Percentiles rank a stretch among this genome's conserved stretches.
phyloP scores from a whole-genome alignment of 2,113 vertebrate species.

The Elgaria multicarinata region DNA sequence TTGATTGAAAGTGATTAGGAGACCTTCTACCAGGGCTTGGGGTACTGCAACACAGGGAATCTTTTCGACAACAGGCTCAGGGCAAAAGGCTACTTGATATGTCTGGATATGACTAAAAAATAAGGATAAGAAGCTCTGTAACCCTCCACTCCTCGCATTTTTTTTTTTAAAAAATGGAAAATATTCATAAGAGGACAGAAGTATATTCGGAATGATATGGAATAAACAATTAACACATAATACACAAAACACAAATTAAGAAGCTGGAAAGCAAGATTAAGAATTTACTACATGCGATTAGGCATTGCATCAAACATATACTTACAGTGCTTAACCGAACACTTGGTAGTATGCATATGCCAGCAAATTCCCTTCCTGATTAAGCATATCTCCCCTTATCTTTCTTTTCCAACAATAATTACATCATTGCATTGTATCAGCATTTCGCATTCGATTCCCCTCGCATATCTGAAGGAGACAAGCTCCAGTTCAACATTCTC shows the following conservation, averaged over 20 bases:
- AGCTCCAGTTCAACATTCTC: too few species aligned
- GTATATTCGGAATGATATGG: background rate
- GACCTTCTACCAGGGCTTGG: background rate
- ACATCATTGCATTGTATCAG: background rate
- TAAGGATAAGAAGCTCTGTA: background rate
- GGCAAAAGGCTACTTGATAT: background rate
- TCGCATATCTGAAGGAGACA: background rate
- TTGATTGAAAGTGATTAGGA: slow-evolving; percentile 42
- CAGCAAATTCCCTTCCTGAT: background rate
- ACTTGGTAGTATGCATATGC: background rate
- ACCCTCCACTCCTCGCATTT: background rate
- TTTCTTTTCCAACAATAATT: background rate
- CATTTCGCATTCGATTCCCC: background rate
- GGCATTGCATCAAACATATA: background rate
- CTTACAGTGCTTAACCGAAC: background rate
- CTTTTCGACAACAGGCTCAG: background rate
- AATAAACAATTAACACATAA: background rate
- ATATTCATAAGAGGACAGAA: too few species aligned
- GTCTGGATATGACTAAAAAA: background rate
- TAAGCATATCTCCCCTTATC: background rate
- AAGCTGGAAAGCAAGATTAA: background rate
- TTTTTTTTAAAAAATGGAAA: background rate
- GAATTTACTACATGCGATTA: background rate
- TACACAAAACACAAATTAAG: background rate
- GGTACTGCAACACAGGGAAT: background rate